Conservation (phyloP, 1,140 invertebrate genomes). For the Vanessa tameamea region DNA sequence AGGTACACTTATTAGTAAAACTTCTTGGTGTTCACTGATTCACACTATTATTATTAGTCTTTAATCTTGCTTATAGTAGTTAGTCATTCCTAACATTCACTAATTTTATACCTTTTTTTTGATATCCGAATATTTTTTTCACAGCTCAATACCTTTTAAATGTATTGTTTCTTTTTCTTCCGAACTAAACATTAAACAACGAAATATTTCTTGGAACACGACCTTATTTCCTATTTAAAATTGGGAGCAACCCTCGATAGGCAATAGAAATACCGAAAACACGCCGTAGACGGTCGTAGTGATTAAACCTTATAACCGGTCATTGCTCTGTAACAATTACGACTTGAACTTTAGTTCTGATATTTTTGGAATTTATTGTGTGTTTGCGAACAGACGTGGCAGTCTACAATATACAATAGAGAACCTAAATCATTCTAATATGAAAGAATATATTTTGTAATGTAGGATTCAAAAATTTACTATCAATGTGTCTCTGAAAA, state of each 20-base stretch:
- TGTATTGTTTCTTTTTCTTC: too few relatives aligned
- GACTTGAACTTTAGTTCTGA: conserved; percentile 17
- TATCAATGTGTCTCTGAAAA: not conserved
- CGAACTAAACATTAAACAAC: not conserved
- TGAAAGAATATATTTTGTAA: not conserved
- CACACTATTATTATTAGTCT: not conserved
- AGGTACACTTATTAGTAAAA: conserved; percentile 38
- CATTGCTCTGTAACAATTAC: conserved; percentile 27
- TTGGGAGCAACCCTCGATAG: not conserved
- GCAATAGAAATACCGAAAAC: conserved; percentile 10
- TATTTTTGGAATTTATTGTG: conserved; percentile 11
- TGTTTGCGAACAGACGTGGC: not conserved
- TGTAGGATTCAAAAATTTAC: not conserved
- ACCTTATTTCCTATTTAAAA: not conserved
- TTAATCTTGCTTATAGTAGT: too few relatives aligned
- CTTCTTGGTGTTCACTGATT: not conserved
- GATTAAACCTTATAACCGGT: conserved; percentile 29
- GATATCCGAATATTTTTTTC: not conserved
- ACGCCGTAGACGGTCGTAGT: conserved; percentile 12
- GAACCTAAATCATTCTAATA: not conserved
- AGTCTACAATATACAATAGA: not conserved
- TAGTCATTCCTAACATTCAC: too few relatives aligned
- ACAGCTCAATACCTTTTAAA: not conserved
- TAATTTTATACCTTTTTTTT: too few relatives aligned
- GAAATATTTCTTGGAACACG: not conserved